Base-by-base conservation (phyloP, 1,140 invertebrate species). In the Pseudomyrmex gracilis region DNA sequence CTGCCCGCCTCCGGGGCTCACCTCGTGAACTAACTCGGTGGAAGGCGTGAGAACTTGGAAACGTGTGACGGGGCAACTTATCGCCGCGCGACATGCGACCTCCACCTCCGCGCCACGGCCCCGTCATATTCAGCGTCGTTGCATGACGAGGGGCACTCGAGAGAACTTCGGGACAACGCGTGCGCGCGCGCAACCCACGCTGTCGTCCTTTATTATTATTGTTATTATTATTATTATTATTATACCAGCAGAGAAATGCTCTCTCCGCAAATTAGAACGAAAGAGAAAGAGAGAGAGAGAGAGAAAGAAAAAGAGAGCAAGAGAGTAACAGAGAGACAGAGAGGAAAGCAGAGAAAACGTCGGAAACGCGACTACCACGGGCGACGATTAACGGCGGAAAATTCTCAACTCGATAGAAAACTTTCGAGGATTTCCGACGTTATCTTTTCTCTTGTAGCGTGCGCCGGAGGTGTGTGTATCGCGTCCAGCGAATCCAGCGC, bases 41-140 rank as follows among this genome's bases (percentile, higher is more conserved):
- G 43, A 71, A 71, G 66, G 76, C 76, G 76, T 80, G 76, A 80
- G 76, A 80, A 80, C 76, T 80, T 80, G 76, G 76, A 80, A 80
- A 80, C 66, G 76, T 80, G 66, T 58, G 76, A 80, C 66, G 66
- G 76, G 76, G 45, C 76, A 80, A 80, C 76, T 80, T 80, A 80
- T 80, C 76, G 76, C 66, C 66, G 66, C 45, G 76, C 76, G 76
- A 80, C 76, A 80, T 80, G 76, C 76, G 76, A 80, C 76, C 76
- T 80, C 66, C 76, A 5, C 53, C 64, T 47, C 20, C 24, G 60
- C 45, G 61, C 34, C 34, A 34, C 34, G 51, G 20, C 64, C 34
- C 5, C 76, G 66, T 80, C 76, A 80, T 80, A 80, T 68, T 80
- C 76, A 80, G 76, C 76, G 76, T 80, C 53, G 76, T 80, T 71